Evolutionary conservation across 2,888 invertebrate species (phyloP).

Genomic region (Drosophila siamana): DNA sequence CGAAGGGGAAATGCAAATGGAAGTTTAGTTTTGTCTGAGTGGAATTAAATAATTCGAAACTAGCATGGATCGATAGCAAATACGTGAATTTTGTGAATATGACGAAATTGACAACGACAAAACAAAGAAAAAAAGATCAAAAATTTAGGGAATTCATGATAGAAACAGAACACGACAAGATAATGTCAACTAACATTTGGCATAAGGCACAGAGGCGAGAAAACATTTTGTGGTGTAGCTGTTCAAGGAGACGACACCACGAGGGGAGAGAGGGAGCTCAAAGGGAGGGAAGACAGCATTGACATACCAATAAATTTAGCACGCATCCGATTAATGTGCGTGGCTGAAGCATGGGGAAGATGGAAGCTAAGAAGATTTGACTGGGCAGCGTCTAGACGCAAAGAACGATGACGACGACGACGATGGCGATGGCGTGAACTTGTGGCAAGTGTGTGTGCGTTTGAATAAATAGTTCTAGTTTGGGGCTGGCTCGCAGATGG

Average conservation of each 20-base stretch:
- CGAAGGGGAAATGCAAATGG: conserved; percentile 10
- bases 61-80: conserved; percentile 13
- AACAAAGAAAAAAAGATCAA: conserved; percentile 15
- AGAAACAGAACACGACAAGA: conserved; percentile 1
- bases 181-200: conserved; percentile 47
- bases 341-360: conserved; percentile 19
- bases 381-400: conserved; percentile 41
- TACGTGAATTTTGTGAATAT: conserved; percentile 5
- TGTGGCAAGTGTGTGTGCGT: conserved; percentile 24
- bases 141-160: conserved; percentile 42
- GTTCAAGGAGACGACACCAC: conserved; percentile 16
- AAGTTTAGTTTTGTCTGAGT: conserved; percentile 17
- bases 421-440: conserved; percentile 32
- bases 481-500: conserved; percentile 60
- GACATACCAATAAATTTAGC: conserved; percentile 74
- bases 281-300: conserved; percentile 19
- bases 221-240: conserved; percentile 18
- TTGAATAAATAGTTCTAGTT: conserved; percentile 22
- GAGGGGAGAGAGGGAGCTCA: neutral
- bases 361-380: conserved; percentile 26
- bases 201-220: conserved; percentile 32
- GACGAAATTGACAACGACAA: conserved; percentile 8
- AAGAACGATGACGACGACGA: conserved; percentile 24
- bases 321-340: conserved; percentile 74
- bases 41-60: conserved; percentile 18